These are phyloP conservation scores for Tipula vernalis DNA, from an alignment of 2,888 invertebrate species.

Conservation along the genomic window DNA sequence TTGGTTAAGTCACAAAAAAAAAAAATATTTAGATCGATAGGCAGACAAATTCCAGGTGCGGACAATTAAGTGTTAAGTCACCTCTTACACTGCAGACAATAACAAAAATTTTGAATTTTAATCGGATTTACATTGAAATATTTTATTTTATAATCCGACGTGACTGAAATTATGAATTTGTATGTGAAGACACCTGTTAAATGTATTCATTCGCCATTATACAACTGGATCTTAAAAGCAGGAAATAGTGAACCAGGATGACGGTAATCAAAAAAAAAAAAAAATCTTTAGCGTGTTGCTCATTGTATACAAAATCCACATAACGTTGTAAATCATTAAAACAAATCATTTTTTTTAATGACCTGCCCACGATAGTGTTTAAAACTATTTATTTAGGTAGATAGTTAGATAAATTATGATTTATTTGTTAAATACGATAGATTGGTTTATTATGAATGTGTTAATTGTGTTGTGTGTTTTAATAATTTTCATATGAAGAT, in stretches of 20 bases:
- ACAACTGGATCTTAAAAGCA: neutral
- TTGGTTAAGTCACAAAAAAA: too few relatives aligned
- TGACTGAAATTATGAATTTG: neutral
- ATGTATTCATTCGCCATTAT: neutral
- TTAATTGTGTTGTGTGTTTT: neutral
- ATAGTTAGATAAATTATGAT: neutral
- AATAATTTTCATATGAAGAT: neutral
- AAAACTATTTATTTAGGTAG: neutral
- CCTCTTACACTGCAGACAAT: too few relatives aligned
- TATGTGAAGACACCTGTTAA: neutral
- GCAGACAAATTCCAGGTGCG: neutral
- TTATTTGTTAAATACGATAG: neutral
- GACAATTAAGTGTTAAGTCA: neutral
- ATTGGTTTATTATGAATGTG: neutral
- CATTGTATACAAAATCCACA: too few relatives aligned
- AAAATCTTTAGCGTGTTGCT: too few relatives aligned
- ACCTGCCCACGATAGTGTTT: neutral
- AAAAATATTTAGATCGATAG: too few relatives aligned
- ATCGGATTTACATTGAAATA: neutral
- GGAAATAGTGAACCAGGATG: neutral
- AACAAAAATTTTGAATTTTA: neutral
- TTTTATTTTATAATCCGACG: neutral
- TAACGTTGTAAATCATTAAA: neutral
- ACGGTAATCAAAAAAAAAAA: neutral
- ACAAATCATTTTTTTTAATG: neutral